Conservation (phyloP, 2,797 vertebrate species). For the Fundulus diaphanus region DNA sequence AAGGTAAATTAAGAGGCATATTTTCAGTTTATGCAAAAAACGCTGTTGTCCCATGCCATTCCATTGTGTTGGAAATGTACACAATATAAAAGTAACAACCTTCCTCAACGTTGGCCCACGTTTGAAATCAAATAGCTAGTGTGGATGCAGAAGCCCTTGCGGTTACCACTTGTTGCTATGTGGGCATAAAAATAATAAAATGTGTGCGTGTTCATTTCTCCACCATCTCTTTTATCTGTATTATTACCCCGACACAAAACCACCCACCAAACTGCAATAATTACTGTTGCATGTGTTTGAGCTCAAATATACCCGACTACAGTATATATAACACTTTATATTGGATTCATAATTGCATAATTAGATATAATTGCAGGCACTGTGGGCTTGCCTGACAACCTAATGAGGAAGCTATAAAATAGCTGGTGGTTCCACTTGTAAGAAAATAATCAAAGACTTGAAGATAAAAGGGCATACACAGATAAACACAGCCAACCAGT, state of each 20-base stretch:
- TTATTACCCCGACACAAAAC: constrained; percentile 21
- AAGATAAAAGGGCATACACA: constrained; percentile 66
- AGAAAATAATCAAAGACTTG: constrained; percentile 71
- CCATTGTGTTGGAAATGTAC: not conserved
- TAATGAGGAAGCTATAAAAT: constrained; percentile 71
- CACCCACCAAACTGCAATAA: constrained; percentile 47
- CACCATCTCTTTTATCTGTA: constrained; percentile 10
- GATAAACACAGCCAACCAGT: constrained; percentile 51
- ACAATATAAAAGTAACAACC: constrained; percentile 5
- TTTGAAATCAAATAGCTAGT: not conserved
- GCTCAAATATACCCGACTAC: constrained; percentile 50
- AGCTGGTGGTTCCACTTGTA: constrained; percentile 66
- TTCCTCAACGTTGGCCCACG: not conserved
- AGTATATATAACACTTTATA: constrained; percentile 54
- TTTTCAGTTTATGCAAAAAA: not conserved
- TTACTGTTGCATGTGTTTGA: constrained; percentile 39
- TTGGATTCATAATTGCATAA: constrained; percentile 72
- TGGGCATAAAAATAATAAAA: constrained; percentile 7
- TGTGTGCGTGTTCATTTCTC: constrained; percentile 11
- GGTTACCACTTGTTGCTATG: not conserved
- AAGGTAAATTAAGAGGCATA: not conserved
- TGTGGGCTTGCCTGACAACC: constrained; percentile 65
- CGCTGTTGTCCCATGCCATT: too few species aligned
- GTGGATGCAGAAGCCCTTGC: not conserved
- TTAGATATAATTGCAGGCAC: constrained; percentile 73